phyloP scores from a whole-genome alignment of 2,113 vertebrate species.

The Illadopsis cleaveri region DNA sequence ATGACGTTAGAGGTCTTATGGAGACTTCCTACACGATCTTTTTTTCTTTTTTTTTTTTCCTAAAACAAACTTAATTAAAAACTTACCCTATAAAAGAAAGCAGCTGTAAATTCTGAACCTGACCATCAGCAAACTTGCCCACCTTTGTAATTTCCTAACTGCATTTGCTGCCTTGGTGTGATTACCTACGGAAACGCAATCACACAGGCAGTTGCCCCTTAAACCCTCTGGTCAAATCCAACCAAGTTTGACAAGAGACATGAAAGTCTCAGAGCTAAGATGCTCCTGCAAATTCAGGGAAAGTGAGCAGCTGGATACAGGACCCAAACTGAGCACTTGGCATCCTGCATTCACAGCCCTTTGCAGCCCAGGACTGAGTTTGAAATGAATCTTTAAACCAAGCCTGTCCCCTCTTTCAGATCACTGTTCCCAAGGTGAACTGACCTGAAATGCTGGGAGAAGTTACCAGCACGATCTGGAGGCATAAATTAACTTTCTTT shows the following conservation, averaged over 20 bases:
- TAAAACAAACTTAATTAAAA: slow-evolving; percentile 16
- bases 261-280: background rate
- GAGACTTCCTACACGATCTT: background rate
- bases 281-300: background rate
- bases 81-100: slow-evolving; percentile 46
- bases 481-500: background rate
- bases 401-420: background rate
- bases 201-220: slow-evolving; percentile 58
- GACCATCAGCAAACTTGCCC: slow-evolving; percentile 13
- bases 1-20: background rate
- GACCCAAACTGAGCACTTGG: background rate
- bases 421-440: background rate
- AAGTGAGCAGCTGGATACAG: background rate
- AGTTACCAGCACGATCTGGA: background rate
- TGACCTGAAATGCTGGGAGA: background rate
- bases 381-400: background rate
- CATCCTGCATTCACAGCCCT: background rate
- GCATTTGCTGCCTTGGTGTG: slow-evolving; percentile 2
- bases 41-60: background rate
- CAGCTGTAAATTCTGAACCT: slow-evolving; percentile 52
- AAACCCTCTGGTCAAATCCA: slow-evolving; percentile 60
- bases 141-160: slow-evolving; percentile 46
- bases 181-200: slow-evolving; percentile 50
- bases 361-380: rapidly evolving
- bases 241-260: slow-evolving; percentile 55